These are phyloP conservation scores for Toxotes chatareus DNA, from an alignment of 2,113 vertebrate genomes.

Conservation along the genomic window DNA sequence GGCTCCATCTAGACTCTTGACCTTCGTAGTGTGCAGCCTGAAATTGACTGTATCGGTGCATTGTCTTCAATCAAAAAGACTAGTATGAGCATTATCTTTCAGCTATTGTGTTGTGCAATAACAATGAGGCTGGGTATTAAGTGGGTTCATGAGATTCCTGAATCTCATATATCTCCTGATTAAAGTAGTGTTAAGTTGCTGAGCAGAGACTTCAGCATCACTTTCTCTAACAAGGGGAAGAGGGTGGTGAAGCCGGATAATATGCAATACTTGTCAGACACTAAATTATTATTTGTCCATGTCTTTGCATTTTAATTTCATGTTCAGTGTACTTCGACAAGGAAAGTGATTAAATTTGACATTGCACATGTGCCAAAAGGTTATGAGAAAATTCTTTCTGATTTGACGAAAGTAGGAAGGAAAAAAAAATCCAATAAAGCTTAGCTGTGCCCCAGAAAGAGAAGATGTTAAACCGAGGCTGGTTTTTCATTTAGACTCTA, in stretches of 20 bases:
- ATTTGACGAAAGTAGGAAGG: conserved; percentile 59
- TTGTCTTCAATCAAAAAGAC: conserved; percentile 45
- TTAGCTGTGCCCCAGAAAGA: conserved; percentile 77
- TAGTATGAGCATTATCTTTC: conserved; percentile 44
- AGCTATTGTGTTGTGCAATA: conserved; percentile 30
- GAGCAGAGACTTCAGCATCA: conserved; percentile 13
- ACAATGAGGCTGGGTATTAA: conserved; percentile 41
- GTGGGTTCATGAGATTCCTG: conserved; percentile 51
- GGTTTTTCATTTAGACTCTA: conserved; percentile 79
- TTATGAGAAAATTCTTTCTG: conserved; percentile 74
- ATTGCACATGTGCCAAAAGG: conserved; percentile 76
- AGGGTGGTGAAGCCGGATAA: conserved; percentile 28
- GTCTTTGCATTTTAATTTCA: conserved; percentile 67
- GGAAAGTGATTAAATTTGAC: conserved; percentile 78
- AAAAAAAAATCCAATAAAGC: conserved; percentile 82
- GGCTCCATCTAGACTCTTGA: conserved; percentile 39
- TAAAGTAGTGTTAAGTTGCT: conserved; percentile 50
- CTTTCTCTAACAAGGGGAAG: conserved; percentile 35
- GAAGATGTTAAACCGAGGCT: conserved; percentile 79
- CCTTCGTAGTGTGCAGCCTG: conserved; percentile 1
- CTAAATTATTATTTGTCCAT: conserved; percentile 65
- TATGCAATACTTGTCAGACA: conserved; percentile 50
- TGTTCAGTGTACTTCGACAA: conserved; percentile 57
- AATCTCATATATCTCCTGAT: conserved; percentile 48
- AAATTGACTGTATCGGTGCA: conserved; percentile 13